A percentile compares a stretch with the other conserved stretches of the same genome.
These are phyloP conservation scores for Thunnus thynnus DNA, from an alignment of 2,113 vertebrate genomes.

Conservation along the genomic window DNA sequence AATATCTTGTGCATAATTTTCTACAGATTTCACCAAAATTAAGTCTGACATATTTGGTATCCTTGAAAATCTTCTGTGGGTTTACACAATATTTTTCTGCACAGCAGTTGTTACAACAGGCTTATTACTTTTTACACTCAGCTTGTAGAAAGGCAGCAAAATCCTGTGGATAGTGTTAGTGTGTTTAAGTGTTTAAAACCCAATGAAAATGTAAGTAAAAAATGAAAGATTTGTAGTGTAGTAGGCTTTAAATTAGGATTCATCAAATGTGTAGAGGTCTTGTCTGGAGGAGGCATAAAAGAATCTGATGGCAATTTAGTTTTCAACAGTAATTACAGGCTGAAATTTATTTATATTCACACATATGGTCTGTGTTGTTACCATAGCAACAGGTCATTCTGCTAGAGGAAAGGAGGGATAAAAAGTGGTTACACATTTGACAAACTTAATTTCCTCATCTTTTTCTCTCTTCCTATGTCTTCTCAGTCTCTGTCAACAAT, in stretches of 20 bases:
- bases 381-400: constrained; percentile 73
- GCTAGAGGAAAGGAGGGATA: constrained; percentile 25
- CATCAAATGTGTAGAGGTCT: neutral
- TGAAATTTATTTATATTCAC: constrained; percentile 52
- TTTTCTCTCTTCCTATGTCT: constrained; percentile 4
- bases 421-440: constrained; percentile 41
- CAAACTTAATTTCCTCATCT: constrained; percentile 32
- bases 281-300: constrained; percentile 6
- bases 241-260: constrained; percentile 24
- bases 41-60: too few species aligned
- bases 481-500: constrained; percentile 10
- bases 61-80: too few species aligned
- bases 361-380: constrained; percentile 52
- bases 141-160: neutral
- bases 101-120: too few species aligned
- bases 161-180: neutral
- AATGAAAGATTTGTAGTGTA: constrained; percentile 1
- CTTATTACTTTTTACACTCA: constrained; percentile 7
- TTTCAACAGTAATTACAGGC: constrained; percentile 50
- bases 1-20: too few species aligned
- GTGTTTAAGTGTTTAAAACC: neutral
- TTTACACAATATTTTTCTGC: too few species aligned
- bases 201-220: constrained; percentile 1
- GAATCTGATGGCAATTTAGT: constrained; percentile 22
- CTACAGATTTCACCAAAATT: too few species aligned